Conservation (phyloP, 2,888 invertebrate species). For the Empis stercorea region DNA sequence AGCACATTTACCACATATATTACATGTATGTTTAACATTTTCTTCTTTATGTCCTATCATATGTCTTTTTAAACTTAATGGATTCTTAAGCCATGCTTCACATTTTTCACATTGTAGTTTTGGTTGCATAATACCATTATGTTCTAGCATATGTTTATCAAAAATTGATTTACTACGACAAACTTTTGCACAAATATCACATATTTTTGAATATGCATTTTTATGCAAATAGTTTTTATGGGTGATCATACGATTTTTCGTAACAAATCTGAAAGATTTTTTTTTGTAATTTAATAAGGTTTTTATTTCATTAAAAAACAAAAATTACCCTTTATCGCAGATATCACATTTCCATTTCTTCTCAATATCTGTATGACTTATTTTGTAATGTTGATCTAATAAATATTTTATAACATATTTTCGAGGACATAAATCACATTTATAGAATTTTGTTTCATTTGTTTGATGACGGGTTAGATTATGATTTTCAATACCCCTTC, state of each 20-base stretch:
- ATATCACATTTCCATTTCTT: constrained; percentile 12
- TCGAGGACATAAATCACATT: constrained; percentile 17
- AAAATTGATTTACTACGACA: constrained; percentile 17
- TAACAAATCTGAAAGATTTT: constrained; percentile 11
- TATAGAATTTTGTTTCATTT: constrained; percentile 12
- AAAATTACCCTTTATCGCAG: constrained; percentile 15
- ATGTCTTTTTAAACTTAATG: constrained; percentile 30
- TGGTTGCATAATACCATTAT: constrained; percentile 15
- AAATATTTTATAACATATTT: constrained; percentile 17
- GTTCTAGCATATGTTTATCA: constrained; percentile 16
- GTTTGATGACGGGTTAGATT: constrained; percentile 13
- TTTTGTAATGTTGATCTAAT: constrained; percentile 14
- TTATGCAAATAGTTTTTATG: constrained; percentile 14
- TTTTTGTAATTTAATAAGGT: too few species aligned
- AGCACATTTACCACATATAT: constrained; percentile 28
- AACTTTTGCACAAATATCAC: constrained; percentile 19
- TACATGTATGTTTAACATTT: constrained; percentile 25
- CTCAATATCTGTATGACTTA: constrained; percentile 11
- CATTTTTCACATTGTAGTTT: constrained; percentile 18
- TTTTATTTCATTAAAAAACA: background rate
- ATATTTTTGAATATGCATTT: constrained; percentile 15
- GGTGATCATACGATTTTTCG: constrained; percentile 12
- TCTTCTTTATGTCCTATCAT: constrained; percentile 27
- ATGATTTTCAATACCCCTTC: constrained; percentile 16
- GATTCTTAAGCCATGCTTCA: constrained; percentile 18